These are phyloP conservation scores for Motacilla alba DNA, from an alignment of 2,113 vertebrate species.

Conservation along the genomic window DNA sequence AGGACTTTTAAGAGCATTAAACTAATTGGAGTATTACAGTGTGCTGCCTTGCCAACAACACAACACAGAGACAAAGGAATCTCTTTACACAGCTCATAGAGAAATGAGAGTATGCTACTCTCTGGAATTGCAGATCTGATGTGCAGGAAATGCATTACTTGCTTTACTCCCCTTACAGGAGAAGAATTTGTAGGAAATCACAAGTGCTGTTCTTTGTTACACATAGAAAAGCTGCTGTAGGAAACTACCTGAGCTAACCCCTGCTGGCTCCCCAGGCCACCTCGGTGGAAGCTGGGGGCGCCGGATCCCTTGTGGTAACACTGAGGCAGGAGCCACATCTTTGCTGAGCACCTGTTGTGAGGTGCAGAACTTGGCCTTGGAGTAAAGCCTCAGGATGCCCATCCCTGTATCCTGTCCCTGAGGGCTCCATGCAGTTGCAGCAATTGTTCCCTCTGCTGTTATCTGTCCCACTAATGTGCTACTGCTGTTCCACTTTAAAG, in stretches of 20 bases:
- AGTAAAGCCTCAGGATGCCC: accelerated
- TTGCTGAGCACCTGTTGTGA: not conserved
- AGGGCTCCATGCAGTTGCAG: not conserved
- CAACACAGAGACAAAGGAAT: accelerated
- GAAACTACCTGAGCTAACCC: accelerated
- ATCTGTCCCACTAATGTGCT: too few relatives aligned
- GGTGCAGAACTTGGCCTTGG: not conserved
- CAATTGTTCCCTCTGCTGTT: not conserved
- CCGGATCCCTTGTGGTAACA: accelerated
- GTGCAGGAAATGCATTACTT: not conserved
- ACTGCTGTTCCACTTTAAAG: accelerated
- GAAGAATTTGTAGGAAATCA: not conserved
- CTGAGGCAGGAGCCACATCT: accelerated
- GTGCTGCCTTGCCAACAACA: not conserved
- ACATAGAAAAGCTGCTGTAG: accelerated
- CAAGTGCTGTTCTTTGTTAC: not conserved
- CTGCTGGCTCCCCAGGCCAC: not conserved
- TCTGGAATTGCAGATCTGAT: not conserved
- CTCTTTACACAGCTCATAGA: accelerated
- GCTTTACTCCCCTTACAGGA: not conserved
- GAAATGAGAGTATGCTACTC: not conserved
- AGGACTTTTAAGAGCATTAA: not conserved
- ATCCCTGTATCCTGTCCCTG: not conserved
- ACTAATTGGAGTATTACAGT: not conserved
- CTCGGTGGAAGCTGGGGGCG: accelerated